Evolutionary conservation across 2,888 invertebrate genomes (phyloP), one percentile per base, ranked within the genome.

Genomic region (Tipula confusa): DNA sequence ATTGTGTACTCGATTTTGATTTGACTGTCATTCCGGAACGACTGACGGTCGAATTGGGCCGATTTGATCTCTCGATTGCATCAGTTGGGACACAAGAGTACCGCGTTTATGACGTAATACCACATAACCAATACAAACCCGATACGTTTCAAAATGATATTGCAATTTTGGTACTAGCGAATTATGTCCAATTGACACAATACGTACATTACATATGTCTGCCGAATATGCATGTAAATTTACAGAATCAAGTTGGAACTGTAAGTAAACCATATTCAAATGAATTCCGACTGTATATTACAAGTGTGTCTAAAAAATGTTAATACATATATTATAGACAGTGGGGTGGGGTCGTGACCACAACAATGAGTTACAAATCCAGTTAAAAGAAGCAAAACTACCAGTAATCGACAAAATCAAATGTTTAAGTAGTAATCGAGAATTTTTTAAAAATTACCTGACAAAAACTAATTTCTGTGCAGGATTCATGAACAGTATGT

Each of bases 331-430:
- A 4, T 81, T 31, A 81, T 36, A 82, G 82, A 33, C 18, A 7
- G 82, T 33, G 5, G 90, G 90, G 1, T 90, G 89, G 90, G 89
- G 90, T 1, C 87, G 89, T n/a, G 87, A 88, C 31, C 87, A 88
- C 38, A 86, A 86, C 0, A 36, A 33, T 82, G 6, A 33, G 11
- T 1, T 33, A 0, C 82, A 82, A 82, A 18, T 15, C 5, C 18
- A 18, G 2, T 85, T 90, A 11, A 84, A 83, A 29, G 87, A 87
- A 84, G 87, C 87, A 0, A 85, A 84, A 0, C 87, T 89, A 84
- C 89, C 89, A 0, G 87, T 88, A 80, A 85, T 88, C 18, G 86
- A 88, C 4, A 87, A 88, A n/a, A 84, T 86, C 0, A 86, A 85
- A 0, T 90, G 90, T 83, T 85, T 88, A 11, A 48, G 83, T 11